Evolutionary conservation across 35 echinoderm and acorn worm genomes (phyloP).

Genomic region (Heliocidaris erythrogramma): DNA sequence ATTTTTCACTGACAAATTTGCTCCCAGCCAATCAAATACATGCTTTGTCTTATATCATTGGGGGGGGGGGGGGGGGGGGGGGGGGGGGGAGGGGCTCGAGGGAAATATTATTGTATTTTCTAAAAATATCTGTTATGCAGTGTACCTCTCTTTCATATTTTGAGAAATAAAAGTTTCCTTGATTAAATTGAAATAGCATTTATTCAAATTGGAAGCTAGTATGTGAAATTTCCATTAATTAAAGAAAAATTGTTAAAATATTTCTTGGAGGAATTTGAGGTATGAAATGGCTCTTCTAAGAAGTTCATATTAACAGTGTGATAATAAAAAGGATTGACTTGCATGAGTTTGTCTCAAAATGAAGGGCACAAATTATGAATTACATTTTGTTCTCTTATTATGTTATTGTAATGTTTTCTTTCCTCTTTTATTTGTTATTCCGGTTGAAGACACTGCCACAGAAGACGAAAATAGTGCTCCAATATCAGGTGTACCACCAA

Average conservation of each 20-base stretch:
- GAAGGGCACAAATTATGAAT: conserved; percentile 32
- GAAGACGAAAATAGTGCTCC: not conserved
- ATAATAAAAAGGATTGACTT: conserved; percentile 1
- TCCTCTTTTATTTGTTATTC: conserved; percentile 38
- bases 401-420: conserved; percentile 23
- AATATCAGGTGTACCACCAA: not conserved
- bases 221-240: conserved; percentile 20
- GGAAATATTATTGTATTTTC: no score
- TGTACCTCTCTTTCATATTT: not conserved
- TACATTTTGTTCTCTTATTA: conserved; percentile 9
- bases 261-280: not conserved
- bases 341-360: conserved; percentile 34
- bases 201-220: conserved; percentile 20
- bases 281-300: not conserved
- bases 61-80: no score
- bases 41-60: not conserved
- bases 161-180: not conserved
- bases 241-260: not conserved
- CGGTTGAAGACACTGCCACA: conserved; percentile 38
- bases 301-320: not conserved
- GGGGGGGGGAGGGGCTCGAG: no score
- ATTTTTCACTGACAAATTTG: no score
- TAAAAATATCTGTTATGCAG: no score
- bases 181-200: not conserved
- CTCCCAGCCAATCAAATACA: not conserved